These are phyloP conservation scores for Dendrocincla tyrannina DNA, from an alignment of 2,797 vertebrate genomes.

Conservation along the genomic window DNA sequence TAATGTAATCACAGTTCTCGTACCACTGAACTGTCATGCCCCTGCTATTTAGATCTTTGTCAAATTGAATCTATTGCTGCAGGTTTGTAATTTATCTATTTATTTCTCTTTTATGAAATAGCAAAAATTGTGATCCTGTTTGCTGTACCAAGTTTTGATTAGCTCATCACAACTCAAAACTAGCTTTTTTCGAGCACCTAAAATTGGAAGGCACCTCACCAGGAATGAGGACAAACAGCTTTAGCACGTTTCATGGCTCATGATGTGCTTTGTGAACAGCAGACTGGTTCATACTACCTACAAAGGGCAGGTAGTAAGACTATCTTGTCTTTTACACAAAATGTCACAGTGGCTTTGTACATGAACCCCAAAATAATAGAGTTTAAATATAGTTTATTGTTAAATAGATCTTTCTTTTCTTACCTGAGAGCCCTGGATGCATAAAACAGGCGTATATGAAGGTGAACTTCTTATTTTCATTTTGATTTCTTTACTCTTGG, in stretches of 20 bases:
- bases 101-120: not conserved
- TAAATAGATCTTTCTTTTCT: not conserved
- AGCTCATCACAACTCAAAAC: not conserved
- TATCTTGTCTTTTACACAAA: not conserved
- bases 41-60: not conserved
- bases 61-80: not conserved
- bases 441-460: not conserved
- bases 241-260: not conserved
- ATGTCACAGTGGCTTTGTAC: not conserved
- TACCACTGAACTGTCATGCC: not conserved
- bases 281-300: not conserved
- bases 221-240: not conserved
- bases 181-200: not conserved
- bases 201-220: not conserved
- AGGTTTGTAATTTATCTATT: not conserved
- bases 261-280: not conserved
- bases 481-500: not conserved
- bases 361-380: not conserved
- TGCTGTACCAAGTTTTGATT: not conserved
- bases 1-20: not conserved
- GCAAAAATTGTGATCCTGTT: not conserved
- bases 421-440: not conserved
- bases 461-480: not conserved
- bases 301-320: not conserved
- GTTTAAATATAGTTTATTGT: not conserved